Base-by-base conservation (phyloP, 1,140 invertebrate genomes). In the Magallana gigas region DNA sequence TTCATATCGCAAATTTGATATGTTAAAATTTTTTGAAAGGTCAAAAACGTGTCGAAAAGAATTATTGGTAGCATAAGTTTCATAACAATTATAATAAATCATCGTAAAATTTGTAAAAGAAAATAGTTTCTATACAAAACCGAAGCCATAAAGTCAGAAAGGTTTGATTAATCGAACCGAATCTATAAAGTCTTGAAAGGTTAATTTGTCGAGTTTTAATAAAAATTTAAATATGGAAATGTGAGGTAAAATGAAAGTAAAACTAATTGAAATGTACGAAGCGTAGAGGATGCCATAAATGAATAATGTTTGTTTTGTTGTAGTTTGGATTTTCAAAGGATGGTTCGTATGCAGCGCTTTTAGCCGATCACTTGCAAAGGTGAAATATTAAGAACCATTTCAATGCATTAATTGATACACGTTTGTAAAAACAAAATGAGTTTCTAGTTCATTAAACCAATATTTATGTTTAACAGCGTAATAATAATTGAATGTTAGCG, bases 301-400 rank as follows among this genome's bases (percentile, higher is more conserved):
- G 11, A 76, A 76, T 23, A 76, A 29, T 36, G 5, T 29, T 16
- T 87, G 84, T 90, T 89, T 83, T 68, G 59, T 91, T 90, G 11
- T 83, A 93, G 92, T 89, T 83, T 83, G 88, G 91, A 60, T 92
- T 92, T 84, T 91, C 88, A 57, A 36, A 80, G 23, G 92, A 92
- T 82, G 92, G 92, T 6, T 91, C 90, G 59, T 93, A 92, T 91
- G 91, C 90, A 23, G 68, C 90, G 1, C 82, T 92, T 59, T n/a
- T 92, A 14, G 89, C 91, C 23, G 90, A 93, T 84, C 82, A 88
- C 62, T 57, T 93, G 18, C 90, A 91, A 85, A 92, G 92, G 92
- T 93, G 88, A 58, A 23, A 1, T 5, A 48, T 48, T 48, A 5
- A 48, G 36, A 48, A 48, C 23, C 23, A 23, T 23, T 23, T 1